phyloP scores from a whole-genome alignment of 2,113 vertebrate species.

The Epinephelus moara region DNA sequence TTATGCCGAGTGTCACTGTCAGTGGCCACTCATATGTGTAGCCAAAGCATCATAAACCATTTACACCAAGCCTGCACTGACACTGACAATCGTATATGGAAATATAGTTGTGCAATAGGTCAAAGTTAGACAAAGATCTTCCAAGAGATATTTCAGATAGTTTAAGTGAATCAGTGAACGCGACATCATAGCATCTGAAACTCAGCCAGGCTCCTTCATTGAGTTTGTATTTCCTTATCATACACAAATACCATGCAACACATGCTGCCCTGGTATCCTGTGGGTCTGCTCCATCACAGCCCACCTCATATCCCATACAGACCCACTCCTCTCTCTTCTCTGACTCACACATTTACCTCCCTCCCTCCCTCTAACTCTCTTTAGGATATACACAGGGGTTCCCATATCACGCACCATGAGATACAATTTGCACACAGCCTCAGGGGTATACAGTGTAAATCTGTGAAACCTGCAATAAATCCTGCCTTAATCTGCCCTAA shows the following conservation, averaged over 20 bases:
- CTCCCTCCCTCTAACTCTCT: background rate
- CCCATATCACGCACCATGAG: background rate
- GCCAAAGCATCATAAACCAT: slow-evolving; percentile 74
- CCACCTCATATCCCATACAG: slow-evolving; percentile 16
- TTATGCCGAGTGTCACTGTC: slow-evolving; percentile 71
- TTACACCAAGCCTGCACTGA: slow-evolving; percentile 47
- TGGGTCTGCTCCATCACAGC: slow-evolving; percentile 68
- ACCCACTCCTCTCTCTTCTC: slow-evolving; percentile 15
- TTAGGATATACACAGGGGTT: background rate
- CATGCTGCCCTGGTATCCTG: slow-evolving; percentile 72
- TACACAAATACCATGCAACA: slow-evolving; percentile 65
- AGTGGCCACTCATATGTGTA: slow-evolving; percentile 46
- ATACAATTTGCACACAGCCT: slow-evolving; percentile 11
- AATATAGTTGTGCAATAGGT: too few species aligned
- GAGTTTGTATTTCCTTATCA: slow-evolving; percentile 34
- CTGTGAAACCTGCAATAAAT: slow-evolving; percentile 6
- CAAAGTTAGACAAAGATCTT: background rate
- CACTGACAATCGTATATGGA: slow-evolving; percentile 15
- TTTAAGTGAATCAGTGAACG: background rate
- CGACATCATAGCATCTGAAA: slow-evolving; percentile 15
- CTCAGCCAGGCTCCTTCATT: slow-evolving; percentile 12
- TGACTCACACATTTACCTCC: background rate
- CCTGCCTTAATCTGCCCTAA: background rate
- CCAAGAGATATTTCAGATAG: background rate
- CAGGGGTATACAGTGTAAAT: slow-evolving; percentile 14